phyloP scores from a whole-genome alignment of 1,140 invertebrate species.

The Samia ricini region DNA sequence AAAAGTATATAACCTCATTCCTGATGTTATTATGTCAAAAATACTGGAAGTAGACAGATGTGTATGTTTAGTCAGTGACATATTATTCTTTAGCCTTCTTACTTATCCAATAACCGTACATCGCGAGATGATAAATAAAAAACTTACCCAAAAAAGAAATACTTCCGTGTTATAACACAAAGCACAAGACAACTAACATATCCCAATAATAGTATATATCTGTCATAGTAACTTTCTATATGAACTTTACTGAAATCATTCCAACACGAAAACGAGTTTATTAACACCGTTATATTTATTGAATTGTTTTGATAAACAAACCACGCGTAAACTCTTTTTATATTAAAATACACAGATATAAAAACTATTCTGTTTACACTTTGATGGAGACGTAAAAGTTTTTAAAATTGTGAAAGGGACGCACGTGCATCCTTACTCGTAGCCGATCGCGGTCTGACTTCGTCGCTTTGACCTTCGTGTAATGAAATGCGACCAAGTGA shows the following conservation, averaged over 20 bases:
- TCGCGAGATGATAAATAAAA: not conserved
- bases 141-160: not conserved
- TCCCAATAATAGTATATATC: conserved; percentile 1
- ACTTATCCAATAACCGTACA: not conserved
- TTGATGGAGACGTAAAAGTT: conserved; percentile 42
- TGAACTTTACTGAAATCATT: conserved; percentile 9
- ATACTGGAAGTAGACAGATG: not conserved
- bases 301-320: not conserved
- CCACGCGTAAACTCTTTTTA: not conserved
- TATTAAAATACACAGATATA: not conserved
- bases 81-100: not conserved
- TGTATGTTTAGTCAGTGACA: not conserved
- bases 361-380: conserved; percentile 12
- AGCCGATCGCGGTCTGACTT: conserved; percentile 23
- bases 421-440: conserved; percentile 24
- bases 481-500: conserved; percentile 53
- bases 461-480: conserved; percentile 49
- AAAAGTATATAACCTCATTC: not conserved
- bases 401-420: conserved; percentile 16
- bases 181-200: not conserved
- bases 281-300: not conserved
- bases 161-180: not conserved
- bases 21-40: not conserved
- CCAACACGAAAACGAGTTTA: not conserved
- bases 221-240: conserved; percentile 7